These are phyloP conservation scores for Parazoanthus darwini DNA, from an alignment of 92 coral and sea anemone genomes.

Conservation along the genomic window DNA sequence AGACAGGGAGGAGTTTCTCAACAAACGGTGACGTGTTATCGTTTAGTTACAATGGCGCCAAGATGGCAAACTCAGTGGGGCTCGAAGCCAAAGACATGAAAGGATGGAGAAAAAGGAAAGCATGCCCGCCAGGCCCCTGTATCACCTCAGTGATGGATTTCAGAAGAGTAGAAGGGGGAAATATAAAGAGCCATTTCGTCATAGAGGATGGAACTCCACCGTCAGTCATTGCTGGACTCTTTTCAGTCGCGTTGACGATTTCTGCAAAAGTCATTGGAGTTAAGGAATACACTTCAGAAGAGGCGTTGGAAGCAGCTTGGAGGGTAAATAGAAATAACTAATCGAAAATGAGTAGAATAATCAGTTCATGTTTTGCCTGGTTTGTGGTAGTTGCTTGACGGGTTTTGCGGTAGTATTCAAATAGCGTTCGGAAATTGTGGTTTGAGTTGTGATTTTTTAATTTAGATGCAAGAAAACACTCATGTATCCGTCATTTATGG, in stretches of 20 bases:
- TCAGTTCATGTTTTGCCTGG: no score
- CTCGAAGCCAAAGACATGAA: slow-evolving; percentile 2
- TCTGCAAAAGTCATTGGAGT: slow-evolving; percentile 35
- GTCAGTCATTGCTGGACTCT: slow-evolving; percentile 5
- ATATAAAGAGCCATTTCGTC: slow-evolving; percentile 13
- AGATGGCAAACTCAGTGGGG: slow-evolving; percentile 47
- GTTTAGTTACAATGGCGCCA: slow-evolving; percentile 54
- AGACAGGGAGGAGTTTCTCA: slow-evolving; percentile 49
- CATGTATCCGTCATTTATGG: no score
- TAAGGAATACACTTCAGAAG: slow-evolving; percentile 26
- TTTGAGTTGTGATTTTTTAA: no score
- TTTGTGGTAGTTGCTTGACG: no score
- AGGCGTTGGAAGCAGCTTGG: slow-evolving; percentile 10
- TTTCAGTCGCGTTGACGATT: slow-evolving; percentile 32
- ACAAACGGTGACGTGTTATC: slow-evolving; percentile 64
- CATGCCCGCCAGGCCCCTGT: slow-evolving; percentile 58
- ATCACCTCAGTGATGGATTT: slow-evolving; percentile 57
- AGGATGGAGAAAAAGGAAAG: neutral
- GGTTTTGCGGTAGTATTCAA: no score
- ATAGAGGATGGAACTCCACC: slow-evolving; percentile 55
- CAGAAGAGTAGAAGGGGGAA: slow-evolving; percentile 7
- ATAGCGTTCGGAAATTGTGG: no score
- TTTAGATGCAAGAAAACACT: no score
- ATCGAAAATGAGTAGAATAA: no score
- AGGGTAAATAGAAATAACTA: no score